Percentiles rank a stretch among this genome's conserved stretches.
Conservation (phyloP, 1,140 invertebrate species). For the Penaeus japonicus region DNA sequence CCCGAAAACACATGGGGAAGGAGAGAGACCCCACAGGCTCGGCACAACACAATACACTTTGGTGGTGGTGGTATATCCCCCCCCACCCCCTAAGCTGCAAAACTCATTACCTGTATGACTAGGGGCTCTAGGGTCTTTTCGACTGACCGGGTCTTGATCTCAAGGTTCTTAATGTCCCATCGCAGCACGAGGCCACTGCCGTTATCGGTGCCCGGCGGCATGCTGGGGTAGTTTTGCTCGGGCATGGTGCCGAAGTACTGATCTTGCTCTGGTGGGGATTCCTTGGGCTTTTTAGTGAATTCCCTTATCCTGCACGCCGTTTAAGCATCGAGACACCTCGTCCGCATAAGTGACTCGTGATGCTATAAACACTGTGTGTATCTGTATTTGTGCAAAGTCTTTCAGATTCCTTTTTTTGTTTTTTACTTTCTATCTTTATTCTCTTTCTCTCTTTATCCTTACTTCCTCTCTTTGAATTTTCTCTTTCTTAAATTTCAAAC, state of each 20-base stretch:
- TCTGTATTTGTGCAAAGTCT: too few species aligned
- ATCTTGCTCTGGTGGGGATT: too few species aligned
- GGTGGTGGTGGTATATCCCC: not conserved
- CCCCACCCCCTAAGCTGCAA: not conserved
- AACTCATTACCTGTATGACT: constrained; percentile 84
- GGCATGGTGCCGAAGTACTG: constrained; percentile 23
- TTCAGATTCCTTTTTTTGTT: too few species aligned
- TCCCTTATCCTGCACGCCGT: too few species aligned
- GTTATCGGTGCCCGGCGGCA: constrained; percentile 13
- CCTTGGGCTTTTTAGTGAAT: too few species aligned
- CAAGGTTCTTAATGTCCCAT: constrained; percentile 97
- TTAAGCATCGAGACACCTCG: too few species aligned
- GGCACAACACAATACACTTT: too few species aligned
- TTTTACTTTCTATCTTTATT: too few species aligned
- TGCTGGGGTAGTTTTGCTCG: constrained; percentile 21
- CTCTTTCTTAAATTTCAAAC: not conserved
- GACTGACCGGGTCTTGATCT: constrained; percentile 97
- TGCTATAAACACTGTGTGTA: too few species aligned
- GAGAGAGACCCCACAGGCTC: too few species aligned
- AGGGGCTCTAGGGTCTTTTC: constrained; percentile 95
- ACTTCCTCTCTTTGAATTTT: not conserved
- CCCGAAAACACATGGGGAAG: too few species aligned
- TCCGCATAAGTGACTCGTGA: too few species aligned
- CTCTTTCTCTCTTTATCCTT: not conserved
- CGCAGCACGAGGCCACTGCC: constrained; percentile 62